A percentile compares a stretch with the other conserved stretches of the same genome.
Evolutionary conservation across 2,113 vertebrate genomes (phyloP).

Genomic region (Ammospiza nelsoni): DNA sequence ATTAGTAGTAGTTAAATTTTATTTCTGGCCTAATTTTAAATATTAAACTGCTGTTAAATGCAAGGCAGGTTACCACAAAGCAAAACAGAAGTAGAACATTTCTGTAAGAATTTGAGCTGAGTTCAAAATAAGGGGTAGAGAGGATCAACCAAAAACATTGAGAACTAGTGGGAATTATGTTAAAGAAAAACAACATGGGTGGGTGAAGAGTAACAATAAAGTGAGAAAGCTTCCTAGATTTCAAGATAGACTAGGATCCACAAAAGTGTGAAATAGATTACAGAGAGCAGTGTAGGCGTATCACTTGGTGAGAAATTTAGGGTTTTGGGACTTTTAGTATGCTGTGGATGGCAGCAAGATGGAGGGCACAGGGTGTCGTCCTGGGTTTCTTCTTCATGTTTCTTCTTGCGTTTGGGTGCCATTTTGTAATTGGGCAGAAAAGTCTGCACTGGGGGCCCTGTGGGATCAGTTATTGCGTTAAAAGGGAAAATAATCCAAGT

Average conservation of each 20-base stretch:
- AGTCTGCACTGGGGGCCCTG: fast-evolving
- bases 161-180: neutral
- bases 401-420: too few relatives aligned
- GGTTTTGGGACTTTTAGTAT: too few relatives aligned
- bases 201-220: neutral
- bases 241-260: too few relatives aligned
- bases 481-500: too few relatives aligned
- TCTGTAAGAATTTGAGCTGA: neutral
- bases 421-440: too few relatives aligned
- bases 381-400: too few relatives aligned
- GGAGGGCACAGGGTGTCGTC: too few relatives aligned
- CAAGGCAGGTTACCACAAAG: neutral
- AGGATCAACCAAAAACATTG: neutral
- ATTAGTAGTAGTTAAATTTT: neutral
- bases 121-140: neutral
- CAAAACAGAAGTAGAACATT: neutral
- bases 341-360: too few relatives aligned
- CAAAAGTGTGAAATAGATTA: too few relatives aligned
- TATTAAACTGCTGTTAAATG: neutral
- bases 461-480: too few relatives aligned
- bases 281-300: too few relatives aligned
- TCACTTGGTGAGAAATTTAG: too few relatives aligned
- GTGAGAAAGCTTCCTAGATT: neutral
- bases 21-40: neutral
- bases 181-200: neutral